These are phyloP conservation scores for Lycocorax pyrrhopterus DNA, from an alignment of 2,113 vertebrate species.

Conservation along the genomic window DNA sequence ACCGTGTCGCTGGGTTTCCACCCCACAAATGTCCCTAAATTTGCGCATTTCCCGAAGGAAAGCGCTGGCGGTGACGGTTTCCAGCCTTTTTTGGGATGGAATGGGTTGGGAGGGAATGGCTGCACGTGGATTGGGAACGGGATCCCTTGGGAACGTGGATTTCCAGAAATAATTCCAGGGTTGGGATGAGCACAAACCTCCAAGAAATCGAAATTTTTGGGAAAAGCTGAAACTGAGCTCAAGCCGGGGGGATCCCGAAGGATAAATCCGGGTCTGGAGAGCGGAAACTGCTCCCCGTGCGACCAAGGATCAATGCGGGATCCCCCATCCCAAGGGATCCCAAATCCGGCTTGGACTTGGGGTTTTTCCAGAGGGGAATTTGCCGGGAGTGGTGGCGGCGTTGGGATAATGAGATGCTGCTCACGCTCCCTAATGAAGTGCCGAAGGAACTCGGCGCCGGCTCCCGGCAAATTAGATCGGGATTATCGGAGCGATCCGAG, in stretches of 20 bases:
- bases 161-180: neutral
- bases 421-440: constrained; percentile 54
- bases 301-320: fast-evolving
- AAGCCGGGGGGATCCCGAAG: fast-evolving
- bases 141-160: neutral
- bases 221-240: neutral
- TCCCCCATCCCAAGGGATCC: neutral
- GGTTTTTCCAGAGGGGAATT: neutral
- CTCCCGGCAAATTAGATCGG: constrained; percentile 51
- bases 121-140: fast-evolving
- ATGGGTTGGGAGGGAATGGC: no score
- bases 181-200: neutral
- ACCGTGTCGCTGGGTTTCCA: fast-evolving
- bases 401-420: constrained; percentile 40
- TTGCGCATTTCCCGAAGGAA: fast-evolving
- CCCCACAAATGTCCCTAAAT: neutral
- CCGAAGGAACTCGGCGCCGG: neutral
- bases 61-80: neutral
- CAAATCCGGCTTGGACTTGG: fast-evolving
- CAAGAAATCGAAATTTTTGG: neutral
- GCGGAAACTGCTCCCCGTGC: fast-evolving
- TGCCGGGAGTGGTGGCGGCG: neutral
- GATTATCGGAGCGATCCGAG: constrained; percentile 47
- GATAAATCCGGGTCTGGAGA: fast-evolving
- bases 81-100: neutral